Evolutionary conservation across 2,113 vertebrate species (phyloP), one percentile per base, ranked within the genome.

Genomic region (Takifugu bimaculatus): DNA sequence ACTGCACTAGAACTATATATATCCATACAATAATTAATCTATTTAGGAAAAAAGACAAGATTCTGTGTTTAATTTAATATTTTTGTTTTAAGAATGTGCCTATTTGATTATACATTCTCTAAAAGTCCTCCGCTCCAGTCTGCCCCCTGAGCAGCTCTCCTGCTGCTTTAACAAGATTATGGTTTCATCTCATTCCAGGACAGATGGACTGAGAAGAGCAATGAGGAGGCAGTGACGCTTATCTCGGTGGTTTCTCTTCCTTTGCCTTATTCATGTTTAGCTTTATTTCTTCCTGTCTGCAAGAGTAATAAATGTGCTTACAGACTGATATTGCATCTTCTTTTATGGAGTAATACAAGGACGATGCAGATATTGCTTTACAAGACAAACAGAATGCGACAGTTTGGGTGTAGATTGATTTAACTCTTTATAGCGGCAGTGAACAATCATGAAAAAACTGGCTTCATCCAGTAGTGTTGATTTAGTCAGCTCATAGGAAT

Each of bases 81-180:
- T 47, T 52, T 13, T 15, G 3, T 45, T 3, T 45, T 3, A 14
- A 15, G 14, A 45, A 45, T 45, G 44, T 45, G 44, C 50, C 1
- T 45, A 13, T 39, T 51, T 61, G 15, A 10, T 45, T 0, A 29
- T 20, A 13, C 49, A 15, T 12, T 47, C 4, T 49, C 6, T 44
- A 54, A 2, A 47, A 42, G 28, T 48, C 29, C 47, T 25, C 1
- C 1, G 59, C 45, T 54, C 48, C 35, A 57, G 60, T 59, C 60
- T 59, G 35, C 26, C 48, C 6, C 6, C 25, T 9, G 49, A 56
- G 29, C 50, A 52, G 51, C 32, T 70, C 70, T 57, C 26, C 59
- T 54, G 28, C 47, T 50, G 26, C 54, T 35, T 13, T 79, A 88
- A 89, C 60, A 57, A 75, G 85, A 87, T 88, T 88, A 88, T 78